Evolutionary conservation across 2,113 vertebrate genomes (phyloP).

Genomic region (Stegastes partitus): DNA sequence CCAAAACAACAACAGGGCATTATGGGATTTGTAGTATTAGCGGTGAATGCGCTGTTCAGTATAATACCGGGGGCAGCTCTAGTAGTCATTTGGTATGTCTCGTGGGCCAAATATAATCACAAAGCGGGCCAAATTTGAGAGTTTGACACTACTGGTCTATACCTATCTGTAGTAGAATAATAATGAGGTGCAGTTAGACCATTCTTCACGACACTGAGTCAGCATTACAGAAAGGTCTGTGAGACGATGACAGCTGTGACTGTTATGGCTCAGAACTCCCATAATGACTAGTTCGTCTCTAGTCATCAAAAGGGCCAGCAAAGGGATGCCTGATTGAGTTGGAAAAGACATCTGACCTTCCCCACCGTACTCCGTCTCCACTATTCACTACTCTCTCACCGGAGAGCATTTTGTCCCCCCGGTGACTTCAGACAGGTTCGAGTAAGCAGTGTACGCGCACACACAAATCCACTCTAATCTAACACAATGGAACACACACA

Average conservation of each 20-base stretch:
- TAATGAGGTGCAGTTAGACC: no score
- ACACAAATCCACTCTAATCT: slow-evolving; percentile 11
- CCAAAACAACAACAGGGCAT: no score
- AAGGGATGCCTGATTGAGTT: slow-evolving; percentile 31
- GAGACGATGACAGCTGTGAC: not conserved
- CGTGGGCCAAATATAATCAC: no score
- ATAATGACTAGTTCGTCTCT: slow-evolving; percentile 58
- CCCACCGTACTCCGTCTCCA: not conserved
- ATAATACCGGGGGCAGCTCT: no score
- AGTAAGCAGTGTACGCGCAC: slow-evolving; percentile 9
- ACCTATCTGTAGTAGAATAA: no score
- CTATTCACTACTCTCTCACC: slow-evolving; percentile 49
- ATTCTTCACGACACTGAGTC: no score
- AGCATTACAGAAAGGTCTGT: no score
- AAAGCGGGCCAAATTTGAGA: no score
- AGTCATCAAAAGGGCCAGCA: slow-evolving; percentile 27
- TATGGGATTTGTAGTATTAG: no score
- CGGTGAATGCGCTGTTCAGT: no score
- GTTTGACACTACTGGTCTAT: no score
- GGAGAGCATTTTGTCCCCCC: slow-evolving; percentile 62
- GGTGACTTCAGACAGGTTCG: slow-evolving; percentile 34
- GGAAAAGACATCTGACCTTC: slow-evolving; percentile 64
- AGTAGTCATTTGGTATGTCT: no score
- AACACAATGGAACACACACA: slow-evolving; percentile 46
- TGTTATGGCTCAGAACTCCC: slow-evolving; percentile 19